A percentile compares a stretch with the other conserved stretches of the same genome.
phyloP scores from a whole-genome alignment of 2,113 vertebrate genomes.

The Indicator indicator region DNA sequence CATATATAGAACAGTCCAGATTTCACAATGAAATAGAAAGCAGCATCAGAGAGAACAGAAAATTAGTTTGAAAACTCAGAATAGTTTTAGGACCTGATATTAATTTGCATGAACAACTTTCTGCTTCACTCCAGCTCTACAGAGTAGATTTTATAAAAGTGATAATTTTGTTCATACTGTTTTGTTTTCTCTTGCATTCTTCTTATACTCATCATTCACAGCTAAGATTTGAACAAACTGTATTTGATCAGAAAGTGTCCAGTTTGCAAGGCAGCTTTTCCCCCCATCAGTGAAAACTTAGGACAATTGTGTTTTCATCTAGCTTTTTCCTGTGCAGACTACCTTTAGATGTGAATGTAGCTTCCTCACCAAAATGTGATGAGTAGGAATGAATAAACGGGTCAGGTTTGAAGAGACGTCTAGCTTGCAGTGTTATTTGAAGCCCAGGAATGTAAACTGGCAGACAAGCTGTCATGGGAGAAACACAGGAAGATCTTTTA shows the following conservation, averaged over 20 bases:
- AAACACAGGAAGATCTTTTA: conserved; percentile 1
- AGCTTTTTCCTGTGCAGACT: background rate
- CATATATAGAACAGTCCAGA: background rate
- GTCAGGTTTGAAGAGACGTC: conserved; percentile 33
- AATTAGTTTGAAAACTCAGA: background rate
- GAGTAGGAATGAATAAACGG: conserved; percentile 33
- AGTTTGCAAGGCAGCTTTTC: background rate
- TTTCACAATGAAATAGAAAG: background rate
- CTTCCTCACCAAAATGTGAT: conserved; percentile 10
- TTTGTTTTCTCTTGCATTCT: background rate
- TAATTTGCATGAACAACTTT: background rate
- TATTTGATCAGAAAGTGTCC: background rate
- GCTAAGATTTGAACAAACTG: background rate
- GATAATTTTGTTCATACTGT: background rate
- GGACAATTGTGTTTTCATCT: background rate
- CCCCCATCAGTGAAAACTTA: background rate
- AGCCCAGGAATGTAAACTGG: conserved; percentile 34
- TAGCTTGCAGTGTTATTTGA: conserved; percentile 23
- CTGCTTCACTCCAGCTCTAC: background rate
- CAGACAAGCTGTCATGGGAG: conserved; percentile 37
- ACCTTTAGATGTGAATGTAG: background rate
- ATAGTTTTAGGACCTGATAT: background rate
- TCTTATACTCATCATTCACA: background rate
- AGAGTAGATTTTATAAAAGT: background rate
- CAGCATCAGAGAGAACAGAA: background rate